Evolutionary conservation across 2,797 vertebrate species (phyloP).

Genomic region (Enteromius fasciolatus): DNA sequence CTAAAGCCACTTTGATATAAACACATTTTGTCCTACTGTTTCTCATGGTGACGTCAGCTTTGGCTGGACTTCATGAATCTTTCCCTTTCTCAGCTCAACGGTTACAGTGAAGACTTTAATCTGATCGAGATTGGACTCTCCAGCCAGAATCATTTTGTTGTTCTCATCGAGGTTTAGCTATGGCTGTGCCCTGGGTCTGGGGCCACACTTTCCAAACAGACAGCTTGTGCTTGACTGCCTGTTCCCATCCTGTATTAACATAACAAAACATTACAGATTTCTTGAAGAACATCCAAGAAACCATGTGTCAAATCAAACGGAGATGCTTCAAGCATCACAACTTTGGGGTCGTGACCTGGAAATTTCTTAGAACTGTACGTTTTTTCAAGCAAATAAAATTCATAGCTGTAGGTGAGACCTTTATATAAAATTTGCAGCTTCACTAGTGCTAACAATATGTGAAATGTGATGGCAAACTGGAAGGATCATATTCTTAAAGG

Average conservation of each 20-base stretch:
- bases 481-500: neutral
- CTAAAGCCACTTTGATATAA: neutral
- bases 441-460: neutral
- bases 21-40: neutral
- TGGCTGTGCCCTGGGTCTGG: neutral
- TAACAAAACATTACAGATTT: constrained; percentile 1
- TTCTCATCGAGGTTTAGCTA: neutral
- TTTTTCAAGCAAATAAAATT: neutral
- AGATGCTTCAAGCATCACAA: neutral
- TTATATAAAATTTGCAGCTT: neutral
- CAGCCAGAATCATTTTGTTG: constrained; percentile 27
- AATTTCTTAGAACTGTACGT: neutral
- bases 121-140: constrained; percentile 5
- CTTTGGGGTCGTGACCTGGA: neutral
- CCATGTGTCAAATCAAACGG: neutral
- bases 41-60: neutral
- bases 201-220: neutral
- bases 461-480: neutral
- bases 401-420: neutral
- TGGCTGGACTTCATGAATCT: neutral
- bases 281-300: neutral
- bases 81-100: neutral
- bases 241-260: neutral
- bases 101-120: constrained; percentile 23
- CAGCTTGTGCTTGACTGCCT: neutral